Evolutionary conservation across 2,888 invertebrate species (phyloP).

Genomic region (Platycnemis pennipes): DNA sequence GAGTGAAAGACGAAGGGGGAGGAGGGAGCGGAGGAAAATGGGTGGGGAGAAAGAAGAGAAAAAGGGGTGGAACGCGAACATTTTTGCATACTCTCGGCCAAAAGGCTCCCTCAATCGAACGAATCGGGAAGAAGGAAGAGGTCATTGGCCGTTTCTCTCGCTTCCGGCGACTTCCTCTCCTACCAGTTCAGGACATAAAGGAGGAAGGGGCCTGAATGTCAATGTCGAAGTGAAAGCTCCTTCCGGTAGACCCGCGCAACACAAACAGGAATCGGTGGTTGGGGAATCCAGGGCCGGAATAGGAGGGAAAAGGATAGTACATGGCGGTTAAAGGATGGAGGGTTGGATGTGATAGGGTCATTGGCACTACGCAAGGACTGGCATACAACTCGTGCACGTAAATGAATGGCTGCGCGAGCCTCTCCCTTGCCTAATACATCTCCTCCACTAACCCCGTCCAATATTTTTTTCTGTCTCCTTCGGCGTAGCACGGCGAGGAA

Average conservation of each 20-base stretch:
- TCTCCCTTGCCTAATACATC: neutral
- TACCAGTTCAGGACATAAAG: constrained; percentile 2
- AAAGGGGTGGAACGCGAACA: neutral
- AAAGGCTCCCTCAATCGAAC: constrained; percentile 30
- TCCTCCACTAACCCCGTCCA: neutral
- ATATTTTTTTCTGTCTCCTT: neutral
- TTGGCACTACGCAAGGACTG: constrained; percentile 3
- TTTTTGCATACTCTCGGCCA: constrained; percentile 20
- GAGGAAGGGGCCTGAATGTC: constrained; percentile 33
- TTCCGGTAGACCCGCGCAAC: constrained; percentile 53
- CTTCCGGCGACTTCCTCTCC: neutral
- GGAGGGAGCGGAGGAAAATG: neutral
- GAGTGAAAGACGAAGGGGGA: neutral
- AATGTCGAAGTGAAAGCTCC: constrained; percentile 60
- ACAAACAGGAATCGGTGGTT: neutral
- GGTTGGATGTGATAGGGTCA: neutral
- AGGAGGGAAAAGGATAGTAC: neutral
- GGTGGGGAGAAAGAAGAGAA: neutral
- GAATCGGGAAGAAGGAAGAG: constrained; percentile 9
- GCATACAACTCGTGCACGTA: neutral
- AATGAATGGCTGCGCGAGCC: neutral
- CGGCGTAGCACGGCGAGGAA: neutral
- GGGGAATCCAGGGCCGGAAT: neutral
- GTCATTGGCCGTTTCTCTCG: constrained; percentile 25
- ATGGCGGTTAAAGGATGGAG: neutral